Base-by-base conservation (phyloP, 1,140 invertebrate genomes). In the Bombus superbus region DNA sequence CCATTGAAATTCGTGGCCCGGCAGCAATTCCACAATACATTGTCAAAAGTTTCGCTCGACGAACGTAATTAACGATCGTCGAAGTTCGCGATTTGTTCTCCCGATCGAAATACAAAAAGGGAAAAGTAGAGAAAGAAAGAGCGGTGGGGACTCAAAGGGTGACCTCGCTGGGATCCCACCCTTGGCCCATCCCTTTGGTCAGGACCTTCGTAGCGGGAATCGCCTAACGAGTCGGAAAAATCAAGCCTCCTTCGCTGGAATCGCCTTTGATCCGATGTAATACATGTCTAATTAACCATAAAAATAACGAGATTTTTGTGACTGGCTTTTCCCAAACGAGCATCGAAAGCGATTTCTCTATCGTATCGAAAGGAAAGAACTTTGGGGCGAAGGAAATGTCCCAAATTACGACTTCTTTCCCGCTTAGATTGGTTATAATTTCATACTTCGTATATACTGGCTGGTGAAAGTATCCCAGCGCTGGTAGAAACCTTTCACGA, bases 271-370 rank as follows among this genome's bases (percentile, higher is more conserved):
- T 69, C 81, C 66, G 68, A 62, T 83, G 88, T 57, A 89, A 86
- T 90, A 79, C 83, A 78, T 86, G 89, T 92, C 87, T 94, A 95
- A 95, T 95, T 95, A 95, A 94, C 92, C 92, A 94, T 94, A 94
- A 95, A 95, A 94, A 94, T 95, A 95, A 95, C 91, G 93, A 94
- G 92, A 94, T 93, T 94, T 93, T 91, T 91, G 91, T 75, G 91
- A 90, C 87, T 86, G 81, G 47, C 66, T 76, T 28, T 25, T 68
- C 9, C 72, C 40, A 44, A 64, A 71, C 53, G 62, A 40, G 80
- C 81, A 32, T 71, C 73, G 47, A 74, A 87, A 93, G 92, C 89
- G 81, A 92, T 92, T 92, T 86, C 44, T 44, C 72, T 22, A 32
- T 81, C 47, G 47, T 22, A 32, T 32, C 38, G 25, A n/a, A 9